Conservation (phyloP, 2,113 vertebrate species). For the Uria aalge region DNA sequence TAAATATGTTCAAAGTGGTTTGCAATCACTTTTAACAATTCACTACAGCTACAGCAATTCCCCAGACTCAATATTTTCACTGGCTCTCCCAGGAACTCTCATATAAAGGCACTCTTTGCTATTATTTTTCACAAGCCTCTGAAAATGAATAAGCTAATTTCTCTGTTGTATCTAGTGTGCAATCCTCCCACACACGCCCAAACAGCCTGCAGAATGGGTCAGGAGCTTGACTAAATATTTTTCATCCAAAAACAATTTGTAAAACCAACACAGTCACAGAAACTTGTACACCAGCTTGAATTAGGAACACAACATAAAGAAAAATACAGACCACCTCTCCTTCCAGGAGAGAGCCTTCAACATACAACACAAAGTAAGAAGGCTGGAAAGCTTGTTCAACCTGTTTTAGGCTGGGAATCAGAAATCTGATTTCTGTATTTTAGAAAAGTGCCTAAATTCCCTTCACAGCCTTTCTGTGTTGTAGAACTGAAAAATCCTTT, state of each 20-base stretch:
- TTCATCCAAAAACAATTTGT: neutral
- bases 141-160: neutral
- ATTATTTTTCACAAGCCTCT: neutral
- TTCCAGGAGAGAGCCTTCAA: neutral
- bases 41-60: neutral
- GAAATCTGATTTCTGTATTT: neutral
- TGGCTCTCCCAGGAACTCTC: neutral
- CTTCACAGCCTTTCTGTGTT: neutral
- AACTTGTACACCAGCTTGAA: neutral
- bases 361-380: neutral
- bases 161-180: neutral
- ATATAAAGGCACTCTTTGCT: neutral
- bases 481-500: neutral
- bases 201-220: neutral
- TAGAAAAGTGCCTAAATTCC: neutral
- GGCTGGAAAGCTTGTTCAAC: neutral
- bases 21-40: neutral
- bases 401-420: neutral
- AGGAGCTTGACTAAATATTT: neutral
- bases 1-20: neutral
- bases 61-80: neutral
- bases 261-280: neutral
- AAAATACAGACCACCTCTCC: neutral
- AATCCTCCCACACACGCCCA: neutral
- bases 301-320: neutral